Conservation (phyloP, 2,797 vertebrate species). For the Anas georgica region DNA sequence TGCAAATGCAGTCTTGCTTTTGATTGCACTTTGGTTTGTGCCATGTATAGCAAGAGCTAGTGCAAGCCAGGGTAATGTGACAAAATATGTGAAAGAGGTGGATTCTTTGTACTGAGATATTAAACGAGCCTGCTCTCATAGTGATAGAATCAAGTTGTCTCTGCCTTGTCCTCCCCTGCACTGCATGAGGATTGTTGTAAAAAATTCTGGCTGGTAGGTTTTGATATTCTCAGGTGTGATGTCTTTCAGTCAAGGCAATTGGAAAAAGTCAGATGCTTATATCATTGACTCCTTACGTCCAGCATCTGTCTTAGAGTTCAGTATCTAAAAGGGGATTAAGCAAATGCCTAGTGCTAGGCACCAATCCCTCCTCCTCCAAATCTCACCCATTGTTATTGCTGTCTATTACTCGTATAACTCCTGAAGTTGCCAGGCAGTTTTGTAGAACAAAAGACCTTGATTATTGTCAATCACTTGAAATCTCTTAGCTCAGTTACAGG, state of each 20-base stretch:
- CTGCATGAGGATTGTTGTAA: not conserved
- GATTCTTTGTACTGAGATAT: not conserved
- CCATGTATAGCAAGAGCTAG: not conserved
- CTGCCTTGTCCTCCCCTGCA: not conserved
- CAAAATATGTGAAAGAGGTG: not conserved
- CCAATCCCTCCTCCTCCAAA: not conserved
- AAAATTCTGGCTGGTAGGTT: not conserved
- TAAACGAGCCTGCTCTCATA: not conserved
- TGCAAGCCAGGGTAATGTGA: not conserved
- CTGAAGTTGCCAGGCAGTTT: not conserved
- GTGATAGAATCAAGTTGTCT: not conserved
- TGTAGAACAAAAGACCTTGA: not conserved
- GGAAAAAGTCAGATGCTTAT: not conserved
- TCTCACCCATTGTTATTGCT: not conserved
- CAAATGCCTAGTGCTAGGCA: not conserved
- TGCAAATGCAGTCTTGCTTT: not conserved
- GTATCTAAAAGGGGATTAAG: not conserved
- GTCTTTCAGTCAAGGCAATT: not conserved
- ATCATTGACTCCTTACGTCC: not conserved
- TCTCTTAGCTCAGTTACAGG: not conserved
- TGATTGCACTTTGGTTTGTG: not conserved
- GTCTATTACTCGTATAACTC: not conserved
- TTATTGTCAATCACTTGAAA: conserved; percentile 17
- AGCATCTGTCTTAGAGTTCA: not conserved
- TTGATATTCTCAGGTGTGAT: not conserved